Percentiles rank a stretch among this genome's conserved stretches.
These are phyloP conservation scores for Anseranas semipalmata DNA, from an alignment of 2,113 vertebrate genomes.

Conservation along the genomic window DNA sequence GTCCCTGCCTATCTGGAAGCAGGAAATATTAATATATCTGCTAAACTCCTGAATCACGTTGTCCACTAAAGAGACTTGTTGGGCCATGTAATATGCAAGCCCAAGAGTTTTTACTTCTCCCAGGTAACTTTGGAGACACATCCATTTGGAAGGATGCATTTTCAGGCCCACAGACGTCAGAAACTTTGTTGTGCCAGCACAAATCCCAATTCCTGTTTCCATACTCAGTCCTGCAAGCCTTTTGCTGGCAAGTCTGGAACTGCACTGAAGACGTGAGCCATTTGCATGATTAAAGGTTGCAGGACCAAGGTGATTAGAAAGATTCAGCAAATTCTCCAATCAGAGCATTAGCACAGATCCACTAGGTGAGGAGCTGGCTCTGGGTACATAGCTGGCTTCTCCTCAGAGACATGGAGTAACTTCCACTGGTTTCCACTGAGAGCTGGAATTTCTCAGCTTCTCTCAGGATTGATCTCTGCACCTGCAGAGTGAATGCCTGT, in stretches of 20 bases:
- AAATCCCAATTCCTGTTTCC: not conserved
- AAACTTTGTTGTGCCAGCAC: constrained; percentile 11
- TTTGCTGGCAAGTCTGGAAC: constrained; percentile 25
- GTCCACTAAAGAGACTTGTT: not conserved
- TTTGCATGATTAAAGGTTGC: constrained; percentile 43
- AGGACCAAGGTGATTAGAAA: constrained; percentile 47
- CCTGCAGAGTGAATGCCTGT: not conserved
- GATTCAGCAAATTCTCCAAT: not conserved
- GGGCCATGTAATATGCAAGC: not conserved
- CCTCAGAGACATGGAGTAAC: not conserved
- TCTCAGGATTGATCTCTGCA: constrained; percentile 36
- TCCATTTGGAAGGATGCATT: not conserved
- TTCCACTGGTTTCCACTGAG: not conserved
- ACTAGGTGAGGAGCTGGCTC: constrained; percentile 16
- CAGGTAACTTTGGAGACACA: not conserved
- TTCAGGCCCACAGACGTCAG: not conserved
- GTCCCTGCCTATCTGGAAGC: not conserved
- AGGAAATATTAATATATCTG: not conserved
- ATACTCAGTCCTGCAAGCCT: not conserved
- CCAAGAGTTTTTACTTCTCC: not conserved
- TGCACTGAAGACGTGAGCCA: not conserved
- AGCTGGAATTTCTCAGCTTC: constrained; percentile 1
- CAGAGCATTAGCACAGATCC: not conserved
- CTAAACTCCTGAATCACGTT: not conserved
- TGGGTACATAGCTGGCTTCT: not conserved